Conservation (phyloP, 2,888 invertebrate genomes). For the Sarcophaga variegata region DNA sequence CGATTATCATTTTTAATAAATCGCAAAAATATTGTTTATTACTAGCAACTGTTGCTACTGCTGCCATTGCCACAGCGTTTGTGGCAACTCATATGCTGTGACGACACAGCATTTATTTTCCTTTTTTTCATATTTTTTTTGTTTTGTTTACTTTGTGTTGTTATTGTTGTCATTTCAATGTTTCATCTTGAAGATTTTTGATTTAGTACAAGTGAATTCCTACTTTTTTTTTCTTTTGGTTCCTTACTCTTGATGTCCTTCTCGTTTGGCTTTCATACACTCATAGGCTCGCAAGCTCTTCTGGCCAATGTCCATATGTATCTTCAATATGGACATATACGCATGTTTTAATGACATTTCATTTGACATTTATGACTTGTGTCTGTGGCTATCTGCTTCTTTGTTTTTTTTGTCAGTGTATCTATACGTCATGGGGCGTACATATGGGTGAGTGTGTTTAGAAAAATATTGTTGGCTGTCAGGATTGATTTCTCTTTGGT, state of each 20-base stretch:
- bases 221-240: background rate
- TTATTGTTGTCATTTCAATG: conserved; percentile 17
- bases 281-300: conserved; percentile 17
- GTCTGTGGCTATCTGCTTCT: conserved; percentile 28
- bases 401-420: conserved; percentile 38
- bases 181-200: conserved; percentile 50
- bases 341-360: conserved; percentile 70
- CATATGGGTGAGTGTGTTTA: conserved; percentile 1
- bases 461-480: conserved; percentile 40
- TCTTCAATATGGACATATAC: conserved; percentile 68
- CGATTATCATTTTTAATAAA: conserved; percentile 82
- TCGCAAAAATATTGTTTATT: conserved; percentile 73
- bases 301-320: conserved; percentile 1
- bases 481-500: conserved; percentile 53
- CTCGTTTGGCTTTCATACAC: conserved; percentile 46
- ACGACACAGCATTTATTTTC: conserved; percentile 33
- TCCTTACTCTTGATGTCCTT: conserved; percentile 1
- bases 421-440: conserved; percentile 13
- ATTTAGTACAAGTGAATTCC: conserved; percentile 48
- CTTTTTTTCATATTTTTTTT: too few relatives aligned
- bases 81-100: conserved; percentile 69
- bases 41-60: conserved; percentile 36
- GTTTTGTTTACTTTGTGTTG: conserved; percentile 43
- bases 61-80: conserved; percentile 36
- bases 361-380: conserved; percentile 70